Percentiles rank a stretch among this genome's conserved stretches.
phyloP scores from a whole-genome alignment of 2,888 invertebrate species.

The Isoperla grammatica region DNA sequence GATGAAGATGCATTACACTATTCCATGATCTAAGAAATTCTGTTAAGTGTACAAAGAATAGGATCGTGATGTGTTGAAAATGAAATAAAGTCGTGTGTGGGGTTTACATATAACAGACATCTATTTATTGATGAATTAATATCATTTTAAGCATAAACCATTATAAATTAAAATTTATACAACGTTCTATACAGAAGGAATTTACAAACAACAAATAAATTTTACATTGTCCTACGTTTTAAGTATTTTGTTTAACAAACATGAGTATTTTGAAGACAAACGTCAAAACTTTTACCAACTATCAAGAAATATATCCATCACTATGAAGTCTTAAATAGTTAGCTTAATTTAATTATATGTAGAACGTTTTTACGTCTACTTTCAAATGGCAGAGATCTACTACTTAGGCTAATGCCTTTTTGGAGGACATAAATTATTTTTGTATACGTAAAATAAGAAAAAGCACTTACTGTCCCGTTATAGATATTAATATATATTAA shows the following conservation, averaged over 20 bases:
- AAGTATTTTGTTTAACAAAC: not conserved
- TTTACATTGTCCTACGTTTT: conserved; percentile 23
- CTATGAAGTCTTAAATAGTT: too few species aligned
- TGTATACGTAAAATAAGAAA: too few species aligned
- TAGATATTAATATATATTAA: too few species aligned
- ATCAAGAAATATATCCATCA: too few species aligned
- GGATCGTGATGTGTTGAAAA: not conserved
- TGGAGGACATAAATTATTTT: too few species aligned
- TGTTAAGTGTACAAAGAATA: not conserved
- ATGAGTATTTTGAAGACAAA: too few species aligned
- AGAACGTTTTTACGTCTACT: too few species aligned
- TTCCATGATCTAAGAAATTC: not conserved
- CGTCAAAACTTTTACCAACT: too few species aligned
- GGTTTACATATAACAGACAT: conserved; percentile 23
- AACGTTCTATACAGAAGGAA: conserved; percentile 25
- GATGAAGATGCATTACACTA: not conserved
- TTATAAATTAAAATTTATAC: conserved; percentile 11
- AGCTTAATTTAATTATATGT: too few species aligned
- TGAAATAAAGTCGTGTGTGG: not conserved
- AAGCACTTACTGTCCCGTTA: too few species aligned
- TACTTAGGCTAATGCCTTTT: too few species aligned
- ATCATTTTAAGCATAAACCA: not conserved
- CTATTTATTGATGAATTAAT: conserved; percentile 16
- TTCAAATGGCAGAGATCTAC: too few species aligned
- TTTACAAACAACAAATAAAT: conserved; percentile 22